phyloP scores from a whole-genome alignment of 2,888 invertebrate species.

The Uropetala carovei region DNA sequence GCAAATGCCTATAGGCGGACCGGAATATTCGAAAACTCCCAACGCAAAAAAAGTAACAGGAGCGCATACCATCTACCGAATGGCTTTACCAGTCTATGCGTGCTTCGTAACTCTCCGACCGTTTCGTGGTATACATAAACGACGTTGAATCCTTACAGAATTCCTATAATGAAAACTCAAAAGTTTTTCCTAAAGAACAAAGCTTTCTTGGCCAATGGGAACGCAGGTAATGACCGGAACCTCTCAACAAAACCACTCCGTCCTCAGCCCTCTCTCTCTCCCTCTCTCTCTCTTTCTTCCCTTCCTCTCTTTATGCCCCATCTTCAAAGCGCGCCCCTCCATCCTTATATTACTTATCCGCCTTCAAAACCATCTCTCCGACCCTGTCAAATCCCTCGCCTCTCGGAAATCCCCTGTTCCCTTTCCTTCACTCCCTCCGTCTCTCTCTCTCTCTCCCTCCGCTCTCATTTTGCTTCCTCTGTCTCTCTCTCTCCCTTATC shows the following conservation, averaged over 20 bases:
- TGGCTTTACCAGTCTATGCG: background rate
- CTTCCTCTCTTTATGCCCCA: background rate
- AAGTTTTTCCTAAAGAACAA: slow-evolving; percentile 30
- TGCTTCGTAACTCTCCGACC: background rate
- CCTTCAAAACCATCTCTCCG: slow-evolving; percentile 52
- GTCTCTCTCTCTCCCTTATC: background rate
- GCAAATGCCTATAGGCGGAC: too few relatives aligned
- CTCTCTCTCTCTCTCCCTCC: background rate
- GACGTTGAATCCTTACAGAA: background rate
- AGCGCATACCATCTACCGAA: background rate
- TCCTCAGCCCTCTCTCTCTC: background rate
- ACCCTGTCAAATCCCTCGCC: slow-evolving; percentile 50
- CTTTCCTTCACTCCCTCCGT: background rate
- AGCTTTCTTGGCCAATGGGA: slow-evolving; percentile 44
- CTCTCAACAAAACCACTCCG: slow-evolving; percentile 48
- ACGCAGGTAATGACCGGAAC: slow-evolving; percentile 26
- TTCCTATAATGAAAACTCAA: slow-evolving; percentile 11
- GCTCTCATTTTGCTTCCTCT: background rate
- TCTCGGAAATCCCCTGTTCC: slow-evolving; percentile 27
- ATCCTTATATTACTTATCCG: slow-evolving; percentile 53
- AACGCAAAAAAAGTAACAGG: too few relatives aligned
- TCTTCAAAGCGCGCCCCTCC: slow-evolving; percentile 33
- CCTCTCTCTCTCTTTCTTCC: background rate
- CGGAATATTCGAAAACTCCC: too few relatives aligned
- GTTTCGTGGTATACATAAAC: background rate